These are phyloP conservation scores for Oenanthe oenanthe DNA, from an alignment of 2,113 vertebrate species.

Conservation along the genomic window DNA sequence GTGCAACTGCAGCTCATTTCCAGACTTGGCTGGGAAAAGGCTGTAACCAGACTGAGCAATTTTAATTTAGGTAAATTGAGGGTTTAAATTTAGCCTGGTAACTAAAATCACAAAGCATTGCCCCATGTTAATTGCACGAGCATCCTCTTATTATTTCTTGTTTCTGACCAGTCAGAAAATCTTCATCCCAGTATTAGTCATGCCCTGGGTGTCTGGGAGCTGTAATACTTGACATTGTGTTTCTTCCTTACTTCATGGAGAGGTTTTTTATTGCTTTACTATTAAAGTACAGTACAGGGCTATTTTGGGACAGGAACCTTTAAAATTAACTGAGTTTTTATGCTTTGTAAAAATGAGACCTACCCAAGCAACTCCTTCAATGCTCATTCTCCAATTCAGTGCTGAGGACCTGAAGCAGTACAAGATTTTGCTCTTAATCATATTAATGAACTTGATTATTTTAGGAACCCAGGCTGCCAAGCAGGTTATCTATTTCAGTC, in stretches of 20 bases:
- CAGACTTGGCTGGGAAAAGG: slow-evolving; percentile 50
- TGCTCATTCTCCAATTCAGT: not conserved
- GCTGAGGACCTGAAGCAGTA: not conserved
- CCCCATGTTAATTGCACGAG: not conserved
- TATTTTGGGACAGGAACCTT: slow-evolving; percentile 39
- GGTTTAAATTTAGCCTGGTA: slow-evolving; percentile 50
- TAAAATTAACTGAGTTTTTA: slow-evolving; percentile 9
- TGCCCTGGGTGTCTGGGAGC: not conserved
- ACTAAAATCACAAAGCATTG: not conserved
- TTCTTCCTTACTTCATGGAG: slow-evolving; percentile 5
- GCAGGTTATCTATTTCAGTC: slow-evolving; percentile 44
- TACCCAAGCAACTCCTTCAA: not conserved
- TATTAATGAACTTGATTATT: slow-evolving; percentile 49
- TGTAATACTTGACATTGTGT: not conserved
- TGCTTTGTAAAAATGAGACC: not conserved
- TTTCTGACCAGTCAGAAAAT: not conserved
- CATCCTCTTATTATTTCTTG: not conserved
- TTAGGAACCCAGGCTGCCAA: slow-evolving; percentile 17
- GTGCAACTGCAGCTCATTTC: not conserved
- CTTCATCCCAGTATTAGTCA: slow-evolving; percentile 21
- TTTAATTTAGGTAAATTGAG: slow-evolving; percentile 49
- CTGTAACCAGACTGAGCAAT: slow-evolving; percentile 47
- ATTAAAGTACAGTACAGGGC: not conserved
- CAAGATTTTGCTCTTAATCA: slow-evolving; percentile 1
- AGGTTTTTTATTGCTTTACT: not conserved